A percentile compares a stretch with the other conserved stretches of the same genome.
Evolutionary conservation across 53 echinoderm and acorn worm species (phyloP).

Genomic region (Holothuria leucospilota): DNA sequence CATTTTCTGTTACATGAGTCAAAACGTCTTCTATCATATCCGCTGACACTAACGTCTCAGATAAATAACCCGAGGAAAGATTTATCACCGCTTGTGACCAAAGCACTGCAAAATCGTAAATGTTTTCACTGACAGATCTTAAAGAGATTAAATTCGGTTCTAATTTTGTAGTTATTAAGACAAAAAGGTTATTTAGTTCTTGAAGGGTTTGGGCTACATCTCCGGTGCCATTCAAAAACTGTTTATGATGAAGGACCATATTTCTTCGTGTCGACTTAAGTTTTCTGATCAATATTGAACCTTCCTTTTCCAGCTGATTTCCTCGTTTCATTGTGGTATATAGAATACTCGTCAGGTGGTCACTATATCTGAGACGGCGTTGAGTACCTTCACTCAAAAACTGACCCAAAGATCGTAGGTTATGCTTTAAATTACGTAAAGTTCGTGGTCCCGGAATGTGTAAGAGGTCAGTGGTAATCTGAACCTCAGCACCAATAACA

Average conservation of each 20-base stretch:
- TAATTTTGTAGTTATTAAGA: neutral
- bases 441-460: too few species aligned
- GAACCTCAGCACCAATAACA: too few species aligned
- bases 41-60: neutral
- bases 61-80: neutral
- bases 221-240: neutral
- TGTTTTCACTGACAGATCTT: neutral
- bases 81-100: neutral
- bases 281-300: neutral
- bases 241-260: too few species aligned
- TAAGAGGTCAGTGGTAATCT: too few species aligned
- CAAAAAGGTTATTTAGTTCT: neutral
- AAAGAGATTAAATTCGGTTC: neutral
- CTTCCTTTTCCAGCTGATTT: neutral
- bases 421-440: neutral
- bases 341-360: neutral
- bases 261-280: neutral
- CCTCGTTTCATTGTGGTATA: neutral
- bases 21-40: neutral
- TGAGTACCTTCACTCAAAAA: neutral
- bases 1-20: neutral
- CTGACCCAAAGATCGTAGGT: neutral
- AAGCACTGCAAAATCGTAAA: neutral
- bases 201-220: neutral
- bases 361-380: neutral